These are phyloP conservation scores for Macquaria ambigua DNA, from an alignment of 2,113 vertebrate genomes.

Conservation along the genomic window DNA sequence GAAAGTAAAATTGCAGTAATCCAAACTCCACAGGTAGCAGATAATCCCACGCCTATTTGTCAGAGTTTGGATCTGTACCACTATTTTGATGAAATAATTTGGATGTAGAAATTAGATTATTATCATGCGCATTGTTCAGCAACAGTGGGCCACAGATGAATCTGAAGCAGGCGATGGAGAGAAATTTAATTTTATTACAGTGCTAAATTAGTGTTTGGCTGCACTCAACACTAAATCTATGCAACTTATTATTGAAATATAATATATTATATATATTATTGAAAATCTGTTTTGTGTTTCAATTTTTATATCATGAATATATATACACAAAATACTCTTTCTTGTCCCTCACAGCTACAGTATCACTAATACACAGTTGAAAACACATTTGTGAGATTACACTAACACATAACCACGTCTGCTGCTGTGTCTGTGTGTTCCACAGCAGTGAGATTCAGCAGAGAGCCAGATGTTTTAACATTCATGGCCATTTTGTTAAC, in stretches of 20 bases:
- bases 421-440: not conserved
- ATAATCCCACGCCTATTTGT: conserved; percentile 70
- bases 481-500: conserved; percentile 37
- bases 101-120: conserved; percentile 45
- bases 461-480: conserved; percentile 42
- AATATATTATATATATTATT: not conserved
- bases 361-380: not conserved
- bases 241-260: not conserved
- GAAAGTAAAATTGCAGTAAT: conserved; percentile 71
- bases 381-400: conserved; percentile 5
- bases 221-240: not conserved
- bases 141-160: not conserved
- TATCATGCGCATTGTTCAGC: conserved; percentile 8
- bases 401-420: not conserved
- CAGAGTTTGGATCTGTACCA: conserved; percentile 31
- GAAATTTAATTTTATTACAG: not conserved
- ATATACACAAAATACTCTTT: not conserved
- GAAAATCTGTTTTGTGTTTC: not conserved
- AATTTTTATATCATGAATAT: not conserved
- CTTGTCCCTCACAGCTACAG: not conserved
- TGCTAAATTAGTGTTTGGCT: not conserved
- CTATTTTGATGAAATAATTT: conserved; percentile 68
- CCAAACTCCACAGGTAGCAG: conserved; percentile 67
- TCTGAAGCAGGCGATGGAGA: conserved; percentile 4
- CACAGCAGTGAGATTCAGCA: conserved; percentile 17